Percentiles rank a stretch among this genome's conserved stretches.
Conservation (phyloP, 2,113 vertebrate genomes). For the Tonatia bakeri region DNA sequence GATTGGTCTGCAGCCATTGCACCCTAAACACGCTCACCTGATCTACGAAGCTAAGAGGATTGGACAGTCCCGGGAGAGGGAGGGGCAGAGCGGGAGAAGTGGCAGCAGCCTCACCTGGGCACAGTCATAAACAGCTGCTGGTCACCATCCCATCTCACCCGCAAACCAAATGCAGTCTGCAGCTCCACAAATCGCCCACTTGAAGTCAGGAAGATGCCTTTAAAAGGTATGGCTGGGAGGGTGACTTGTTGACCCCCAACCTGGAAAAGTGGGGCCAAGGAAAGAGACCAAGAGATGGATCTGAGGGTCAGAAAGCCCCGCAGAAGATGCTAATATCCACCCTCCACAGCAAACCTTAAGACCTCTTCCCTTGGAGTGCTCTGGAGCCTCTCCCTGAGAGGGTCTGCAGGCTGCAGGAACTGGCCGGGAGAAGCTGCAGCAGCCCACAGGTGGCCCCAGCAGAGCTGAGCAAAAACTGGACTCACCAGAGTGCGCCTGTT, state of each 20-base stretch:
- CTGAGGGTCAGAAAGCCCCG: neutral
- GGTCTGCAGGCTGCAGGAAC: neutral
- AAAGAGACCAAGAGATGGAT: neutral
- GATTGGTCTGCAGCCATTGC: too few species aligned
- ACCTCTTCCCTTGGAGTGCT: neutral
- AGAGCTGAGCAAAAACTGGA: accelerated
- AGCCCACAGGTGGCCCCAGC: neutral
- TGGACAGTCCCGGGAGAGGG: neutral
- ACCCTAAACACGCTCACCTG: too few species aligned
- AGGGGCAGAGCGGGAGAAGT: neutral
- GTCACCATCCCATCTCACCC: conserved; percentile 86
- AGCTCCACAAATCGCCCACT: conserved; percentile 85
- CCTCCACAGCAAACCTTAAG: neutral
- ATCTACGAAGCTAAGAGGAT: too few species aligned
- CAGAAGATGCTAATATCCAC: neutral
- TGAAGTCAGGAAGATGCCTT: conserved; percentile 74
- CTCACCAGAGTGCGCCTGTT: conserved; percentile 80
- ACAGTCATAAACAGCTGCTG: conserved; percentile 83
- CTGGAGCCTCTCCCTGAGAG: too few species aligned
- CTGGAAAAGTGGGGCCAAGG: conserved; percentile 62
- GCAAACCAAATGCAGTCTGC: conserved; percentile 81
- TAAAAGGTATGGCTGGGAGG: conserved; percentile 80
- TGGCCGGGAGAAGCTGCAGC: neutral
- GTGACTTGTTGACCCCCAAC: conserved; percentile 79
- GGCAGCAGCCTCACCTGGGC: conserved; percentile 59